Evolutionary conservation across 2,113 vertebrate genomes (phyloP), one percentile per base, ranked within the genome.

Genomic region (Rhinopomastus cyanomelas): DNA sequence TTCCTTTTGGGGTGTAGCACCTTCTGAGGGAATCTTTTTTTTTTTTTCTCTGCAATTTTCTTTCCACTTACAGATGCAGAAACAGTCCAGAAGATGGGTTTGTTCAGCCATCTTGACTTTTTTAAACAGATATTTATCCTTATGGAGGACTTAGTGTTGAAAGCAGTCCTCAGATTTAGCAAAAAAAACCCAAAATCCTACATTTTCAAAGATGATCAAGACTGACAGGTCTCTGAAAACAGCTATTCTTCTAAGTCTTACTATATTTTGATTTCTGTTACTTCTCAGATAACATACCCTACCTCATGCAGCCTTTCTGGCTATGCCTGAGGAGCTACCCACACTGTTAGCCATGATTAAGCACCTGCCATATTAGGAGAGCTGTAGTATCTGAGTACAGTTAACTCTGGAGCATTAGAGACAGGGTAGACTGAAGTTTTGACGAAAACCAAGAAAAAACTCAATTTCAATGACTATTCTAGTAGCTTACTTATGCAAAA

Each of bases 31-130:
- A 36, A 65, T 29, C 8, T 48, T 21, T 6, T 3, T 4, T 8
- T 42, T 2, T 5, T 61, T 16, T 39, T 5, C 20, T 4, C 23
- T 0, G 16, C n/a, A n/a, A 2, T 85, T 83, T 74, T 74, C 5
- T 55, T 88, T 42, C 15, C 39, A 81, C 32, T 57, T 30, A 55
- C 0, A 1, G 36, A 8, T 8, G 2, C 8, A 74, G 21, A 69
- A 0, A 8, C 2, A 27, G 5, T 12, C 16, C 15, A 48, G 8
- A 73, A 76, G 6, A 76, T 29, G 4, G 18, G 2, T n/a, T 52
- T 37, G 19, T 89, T 72, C 60, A 60, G 16, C 11, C 23, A 46
- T 26, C 34, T 37, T 66, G 34, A 23, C 3, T 36, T 7, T 29
- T 87, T 78, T 42, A 51, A 60, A 34, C 2, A 39, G 6, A 3